Evolutionary conservation across 2,113 vertebrate species (phyloP), one percentile per base, ranked within the genome.

Genomic region (Delphinus delphis): DNA sequence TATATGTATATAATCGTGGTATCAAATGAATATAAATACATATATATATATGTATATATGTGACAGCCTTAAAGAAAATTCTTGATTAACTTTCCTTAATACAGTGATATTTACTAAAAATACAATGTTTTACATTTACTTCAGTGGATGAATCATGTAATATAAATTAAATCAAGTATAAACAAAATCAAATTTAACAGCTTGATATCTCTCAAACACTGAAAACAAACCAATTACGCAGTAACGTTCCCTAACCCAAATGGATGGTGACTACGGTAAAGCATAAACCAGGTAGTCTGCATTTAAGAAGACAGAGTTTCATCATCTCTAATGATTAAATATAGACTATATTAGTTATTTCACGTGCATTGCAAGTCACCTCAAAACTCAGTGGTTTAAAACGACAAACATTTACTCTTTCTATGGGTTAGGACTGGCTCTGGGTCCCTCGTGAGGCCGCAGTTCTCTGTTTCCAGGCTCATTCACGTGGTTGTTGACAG

Each of bases 391-490:
- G 26, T 21, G 21, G 70, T 67, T 71, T 50, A 50, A 36, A 90
- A 71, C 41, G 41, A n/a, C 10, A 23, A 63, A 17, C 21, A 47
- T 2, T n/a, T 62, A 41, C 33, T 36, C 9, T n/a, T 58, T 60
- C 55, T 62, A 3, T 4, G 60, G 67, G n/a, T 36, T 31, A 21
- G 5, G n/a, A 47, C 36, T 8, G 21, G 62, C 60, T 77, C 41
- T 1, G 4, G 23, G 11, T 44, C 6, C 36, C 60, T 65, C 1
- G 3, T 5, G 28, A 67, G 44, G 36, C 47, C 5, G 0, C 2
- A 26, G 73, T 18, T 60, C 44, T 90, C 47, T 25, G 36, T 36
- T 18, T 31, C 76, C 7, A 26, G 83, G 74, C 18, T 74, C 33
- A 14, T 63, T 36, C 89, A 15, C 7, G 2, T 2, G 1, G 26